Conservation (phyloP, 2,113 vertebrate genomes). For the human region GRCh38 chr2:71280501-71281000, state of each 20-base stretch:
- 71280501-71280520: background rate
- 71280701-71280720: background rate
- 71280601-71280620: background rate
- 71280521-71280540: background rate
- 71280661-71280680: slow-evolving; percentile 5
- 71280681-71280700: background rate
- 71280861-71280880: background rate
- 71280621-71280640: background rate
- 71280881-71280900: background rate
- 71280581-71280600: slow-evolving; percentile 14
- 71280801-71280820: background rate
- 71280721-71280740: background rate
- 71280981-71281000: background rate
- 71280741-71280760: slow-evolving; percentile 13
- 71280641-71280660: background rate
- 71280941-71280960: background rate
- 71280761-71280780: background rate
- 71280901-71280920: background rate
- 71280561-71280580: background rate
- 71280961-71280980: slow-evolving; percentile 9
- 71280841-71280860: background rate
- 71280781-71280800: background rate
- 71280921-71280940: background rate
- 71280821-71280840: background rate
- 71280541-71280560: background rate